Percentiles rank a stretch among this genome's conserved stretches.
Evolutionary conservation across 2,797 vertebrate genomes (phyloP).

Genomic region (Parauchenoglanis punctatus): DNA sequence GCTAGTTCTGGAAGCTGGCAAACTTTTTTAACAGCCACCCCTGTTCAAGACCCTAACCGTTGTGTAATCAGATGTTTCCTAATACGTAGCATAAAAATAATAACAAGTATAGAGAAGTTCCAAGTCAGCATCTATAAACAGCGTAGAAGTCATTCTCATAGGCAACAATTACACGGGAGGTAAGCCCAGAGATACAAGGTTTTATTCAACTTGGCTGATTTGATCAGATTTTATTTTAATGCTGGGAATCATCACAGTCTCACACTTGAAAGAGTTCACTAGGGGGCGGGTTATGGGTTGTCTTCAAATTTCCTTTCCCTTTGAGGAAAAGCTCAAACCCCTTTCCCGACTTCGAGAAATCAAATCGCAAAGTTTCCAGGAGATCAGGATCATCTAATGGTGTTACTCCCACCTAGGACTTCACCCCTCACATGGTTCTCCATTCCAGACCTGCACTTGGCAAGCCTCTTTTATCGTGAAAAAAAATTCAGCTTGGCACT

Average conservation of each 20-base stretch:
- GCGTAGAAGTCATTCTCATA: slow-evolving; percentile 2
- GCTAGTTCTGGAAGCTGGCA: slow-evolving; percentile 4
- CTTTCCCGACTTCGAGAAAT: neutral
- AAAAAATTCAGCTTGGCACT: neutral
- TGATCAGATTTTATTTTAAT: slow-evolving; percentile 12
- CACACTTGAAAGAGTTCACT: neutral
- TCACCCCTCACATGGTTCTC: neutral
- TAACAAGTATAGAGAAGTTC: neutral
- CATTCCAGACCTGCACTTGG: neutral
- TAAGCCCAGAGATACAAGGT: neutral
- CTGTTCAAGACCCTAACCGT: neutral
- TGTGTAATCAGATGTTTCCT: slow-evolving; percentile 10
- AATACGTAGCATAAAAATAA: slow-evolving; percentile 13
- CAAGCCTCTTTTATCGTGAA: neutral
- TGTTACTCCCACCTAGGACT: neutral
- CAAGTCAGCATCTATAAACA: slow-evolving; percentile 15
- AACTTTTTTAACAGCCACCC: slow-evolving; percentile 9
- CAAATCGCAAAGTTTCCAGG: neutral
- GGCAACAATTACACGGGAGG: neutral
- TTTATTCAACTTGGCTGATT: neutral
- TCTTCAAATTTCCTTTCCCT: neutral
- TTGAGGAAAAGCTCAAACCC: neutral
- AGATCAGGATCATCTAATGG: neutral
- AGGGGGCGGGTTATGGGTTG: neutral
- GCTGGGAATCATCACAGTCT: neutral